Conservation (phyloP, 2,888 invertebrate species). For the Drosophila phalerata region DNA sequence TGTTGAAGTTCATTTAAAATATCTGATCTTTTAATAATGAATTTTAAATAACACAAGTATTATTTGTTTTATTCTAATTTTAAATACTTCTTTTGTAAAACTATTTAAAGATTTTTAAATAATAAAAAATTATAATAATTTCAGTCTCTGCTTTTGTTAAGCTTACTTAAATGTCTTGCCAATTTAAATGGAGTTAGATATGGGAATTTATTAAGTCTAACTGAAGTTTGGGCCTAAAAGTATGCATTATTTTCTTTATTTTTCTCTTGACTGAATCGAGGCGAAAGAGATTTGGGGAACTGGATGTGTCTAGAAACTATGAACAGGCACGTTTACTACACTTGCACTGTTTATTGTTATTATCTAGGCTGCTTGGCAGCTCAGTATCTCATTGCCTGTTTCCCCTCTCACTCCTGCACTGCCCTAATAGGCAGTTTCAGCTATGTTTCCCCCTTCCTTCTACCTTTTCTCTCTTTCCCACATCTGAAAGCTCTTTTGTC, state of each 20-base stretch:
- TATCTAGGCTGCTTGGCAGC: constrained; percentile 35
- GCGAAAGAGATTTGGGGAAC: constrained; percentile 48
- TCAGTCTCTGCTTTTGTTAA: too few species aligned
- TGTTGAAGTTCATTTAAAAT: neutral
- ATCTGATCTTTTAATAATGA: neutral
- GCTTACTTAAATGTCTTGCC: too few species aligned
- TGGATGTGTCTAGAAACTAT: constrained; percentile 5
- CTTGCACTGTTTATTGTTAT: constrained; percentile 60
- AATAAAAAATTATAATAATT: too few species aligned
- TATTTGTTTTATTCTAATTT: too few species aligned
- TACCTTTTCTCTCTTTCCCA: neutral
- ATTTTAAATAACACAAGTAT: too few species aligned
- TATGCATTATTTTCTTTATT: neutral
- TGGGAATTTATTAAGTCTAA: too few species aligned
- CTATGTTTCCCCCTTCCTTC: neutral
- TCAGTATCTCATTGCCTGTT: constrained; percentile 8
- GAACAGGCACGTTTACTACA: constrained; percentile 22
- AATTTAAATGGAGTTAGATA: too few species aligned
- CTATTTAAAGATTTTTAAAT: too few species aligned
- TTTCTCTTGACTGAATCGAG: constrained; percentile 5
- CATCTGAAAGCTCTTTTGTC: constrained; percentile 53
- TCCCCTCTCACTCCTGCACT: neutral
- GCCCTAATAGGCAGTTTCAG: neutral
- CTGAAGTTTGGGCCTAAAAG: neutral
- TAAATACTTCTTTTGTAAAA: too few species aligned